These are phyloP conservation scores for Rhinichthys osculus DNA, from an alignment of 2,797 vertebrate species.

Conservation along the genomic window DNA sequence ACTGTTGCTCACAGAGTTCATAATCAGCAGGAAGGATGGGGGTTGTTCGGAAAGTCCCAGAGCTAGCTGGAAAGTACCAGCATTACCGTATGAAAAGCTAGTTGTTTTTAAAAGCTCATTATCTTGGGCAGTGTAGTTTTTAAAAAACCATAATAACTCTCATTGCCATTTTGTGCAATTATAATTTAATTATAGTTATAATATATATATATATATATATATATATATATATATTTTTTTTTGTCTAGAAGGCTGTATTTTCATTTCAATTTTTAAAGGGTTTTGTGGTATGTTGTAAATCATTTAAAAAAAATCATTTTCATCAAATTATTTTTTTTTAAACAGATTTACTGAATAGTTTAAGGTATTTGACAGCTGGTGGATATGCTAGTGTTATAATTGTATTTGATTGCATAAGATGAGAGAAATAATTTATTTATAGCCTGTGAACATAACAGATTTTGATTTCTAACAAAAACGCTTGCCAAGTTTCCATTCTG, in stretches of 20 bases:
- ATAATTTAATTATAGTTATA: not conserved
- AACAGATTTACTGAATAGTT: not conserved
- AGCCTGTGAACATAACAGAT: not conserved
- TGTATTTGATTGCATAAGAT: not conserved
- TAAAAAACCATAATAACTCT: not conserved
- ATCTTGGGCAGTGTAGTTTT: not conserved
- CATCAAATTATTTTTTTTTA: not conserved
- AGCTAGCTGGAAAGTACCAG: slow-evolving; percentile 48
- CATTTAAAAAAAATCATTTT: too few species aligned
- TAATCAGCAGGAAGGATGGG: not conserved
- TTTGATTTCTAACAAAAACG: not conserved
- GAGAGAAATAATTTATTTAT: not conserved
- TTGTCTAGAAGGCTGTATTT: not conserved
- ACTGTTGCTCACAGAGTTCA: not conserved
- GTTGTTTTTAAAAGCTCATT: not conserved
- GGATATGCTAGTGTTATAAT: not conserved
- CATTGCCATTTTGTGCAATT: not conserved
- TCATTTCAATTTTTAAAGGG: not conserved
- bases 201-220: too few species aligned
- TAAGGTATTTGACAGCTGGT: not conserved
- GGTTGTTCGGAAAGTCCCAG: slow-evolving; percentile 55
- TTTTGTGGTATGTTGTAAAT: not conserved
- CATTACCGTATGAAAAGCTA: not conserved
- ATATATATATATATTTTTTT: too few species aligned
- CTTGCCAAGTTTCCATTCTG: not conserved